Conservation (phyloP, 2,797 vertebrate genomes). For the Acrocephalus scirpaceus region DNA sequence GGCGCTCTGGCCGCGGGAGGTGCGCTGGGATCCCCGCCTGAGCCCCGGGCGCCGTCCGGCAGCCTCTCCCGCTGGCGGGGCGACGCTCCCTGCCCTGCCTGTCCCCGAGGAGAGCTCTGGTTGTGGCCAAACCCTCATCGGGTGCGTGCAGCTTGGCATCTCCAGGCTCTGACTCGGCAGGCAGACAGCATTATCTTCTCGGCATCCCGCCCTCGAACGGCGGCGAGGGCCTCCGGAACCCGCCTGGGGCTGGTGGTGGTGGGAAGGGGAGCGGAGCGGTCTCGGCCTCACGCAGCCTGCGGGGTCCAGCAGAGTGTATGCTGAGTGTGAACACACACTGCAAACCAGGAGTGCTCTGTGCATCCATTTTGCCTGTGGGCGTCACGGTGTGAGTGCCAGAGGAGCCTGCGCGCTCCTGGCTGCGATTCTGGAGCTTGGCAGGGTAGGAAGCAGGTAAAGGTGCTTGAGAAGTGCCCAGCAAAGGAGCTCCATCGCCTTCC, state of each 20-base stretch:
- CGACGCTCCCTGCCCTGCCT: too few relatives aligned
- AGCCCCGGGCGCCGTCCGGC: neutral
- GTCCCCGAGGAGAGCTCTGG: neutral
- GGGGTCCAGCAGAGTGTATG: rapidly evolving
- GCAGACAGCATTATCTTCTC: rapidly evolving
- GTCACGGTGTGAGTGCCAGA: rapidly evolving
- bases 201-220: neutral
- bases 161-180: too few relatives aligned
- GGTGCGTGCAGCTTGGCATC: neutral
- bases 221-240: rapidly evolving
- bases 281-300: too few relatives aligned
- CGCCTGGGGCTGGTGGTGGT: rapidly evolving
- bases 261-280: neutral
- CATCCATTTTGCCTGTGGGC: neutral
- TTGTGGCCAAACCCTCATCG: rapidly evolving
- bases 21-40: neutral
- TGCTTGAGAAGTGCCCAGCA: neutral
- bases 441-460: neutral
- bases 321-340: rapidly evolving
- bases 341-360: rapidly evolving
- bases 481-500: neutral
- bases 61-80: neutral
- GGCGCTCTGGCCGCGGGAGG: neutral
- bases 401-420: rapidly evolving
- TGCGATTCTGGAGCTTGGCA: neutral